phyloP scores from a whole-genome alignment of 2,888 invertebrate species.

The Molorchus minor region DNA sequence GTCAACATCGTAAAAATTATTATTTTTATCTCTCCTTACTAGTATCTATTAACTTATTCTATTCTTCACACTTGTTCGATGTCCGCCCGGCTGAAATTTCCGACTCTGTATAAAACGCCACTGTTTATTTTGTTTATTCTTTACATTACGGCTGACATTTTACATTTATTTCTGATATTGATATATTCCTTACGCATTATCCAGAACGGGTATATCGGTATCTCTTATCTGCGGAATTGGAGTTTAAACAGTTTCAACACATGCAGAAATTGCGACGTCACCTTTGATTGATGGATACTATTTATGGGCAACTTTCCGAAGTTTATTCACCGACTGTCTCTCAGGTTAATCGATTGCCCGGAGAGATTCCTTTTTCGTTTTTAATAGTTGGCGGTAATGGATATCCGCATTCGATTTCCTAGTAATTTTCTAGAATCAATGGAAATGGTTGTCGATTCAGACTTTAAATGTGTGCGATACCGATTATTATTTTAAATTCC shows the following conservation, averaged over 20 bases:
- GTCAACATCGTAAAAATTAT: no score
- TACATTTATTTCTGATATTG: not conserved
- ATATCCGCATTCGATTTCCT: no score
- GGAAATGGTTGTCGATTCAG: no score
- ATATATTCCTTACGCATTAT: conserved; percentile 2
- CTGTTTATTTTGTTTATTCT: not conserved
- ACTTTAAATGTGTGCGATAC: no score
- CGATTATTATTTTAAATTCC: no score
- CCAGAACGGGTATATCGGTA: not conserved
- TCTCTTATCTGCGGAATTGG: conserved; percentile 1
- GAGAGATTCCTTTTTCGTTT: conserved; percentile 1
- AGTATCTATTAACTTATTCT: no score
- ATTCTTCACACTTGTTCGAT: no score
- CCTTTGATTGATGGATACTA: conserved; percentile 14
- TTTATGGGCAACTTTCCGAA: conserved; percentile 12
- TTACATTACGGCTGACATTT: not conserved
- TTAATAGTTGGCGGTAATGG: not conserved
- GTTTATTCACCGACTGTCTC: conserved; percentile 15
- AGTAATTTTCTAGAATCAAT: no score
- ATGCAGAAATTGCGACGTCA: conserved; percentile 5
- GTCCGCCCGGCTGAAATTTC: no score
- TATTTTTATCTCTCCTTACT: no score
- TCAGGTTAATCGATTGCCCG: conserved; percentile 12
- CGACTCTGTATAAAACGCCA: no score
- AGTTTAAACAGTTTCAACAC: conserved; percentile 5